Conservation (phyloP, 2,888 invertebrate species). For the Lithophane socia region DNA sequence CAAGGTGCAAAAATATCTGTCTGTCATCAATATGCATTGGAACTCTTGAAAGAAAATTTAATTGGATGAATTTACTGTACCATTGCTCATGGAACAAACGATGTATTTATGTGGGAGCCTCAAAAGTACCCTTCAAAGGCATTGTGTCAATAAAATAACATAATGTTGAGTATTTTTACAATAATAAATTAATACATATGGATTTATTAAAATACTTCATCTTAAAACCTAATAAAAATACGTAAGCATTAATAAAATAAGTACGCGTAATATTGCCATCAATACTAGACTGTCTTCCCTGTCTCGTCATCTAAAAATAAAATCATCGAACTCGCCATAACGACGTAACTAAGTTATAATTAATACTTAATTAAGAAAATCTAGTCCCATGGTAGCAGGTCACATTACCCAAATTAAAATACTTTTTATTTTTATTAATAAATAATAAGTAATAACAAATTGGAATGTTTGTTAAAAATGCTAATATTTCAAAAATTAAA, state of each 20-base stretch:
- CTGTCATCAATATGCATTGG: background rate
- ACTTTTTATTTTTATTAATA: slow-evolving; percentile 44
- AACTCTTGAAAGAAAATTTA: background rate
- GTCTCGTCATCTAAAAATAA: slow-evolving; percentile 52
- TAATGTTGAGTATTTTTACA: slow-evolving; percentile 65
- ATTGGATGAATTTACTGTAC: slow-evolving; percentile 3
- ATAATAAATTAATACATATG: slow-evolving; percentile 65
- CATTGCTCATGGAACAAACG: background rate
- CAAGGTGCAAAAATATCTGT: background rate
- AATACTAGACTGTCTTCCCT: slow-evolving; percentile 63
- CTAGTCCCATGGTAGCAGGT: slow-evolving; percentile 27
- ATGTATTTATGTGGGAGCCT: slow-evolving; percentile 7
- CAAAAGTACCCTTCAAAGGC: background rate
- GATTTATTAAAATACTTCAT: slow-evolving; percentile 60
- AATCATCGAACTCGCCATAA: slow-evolving; percentile 14
- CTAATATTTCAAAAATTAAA: slow-evolving; percentile 29
- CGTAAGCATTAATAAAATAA: slow-evolving; percentile 72
- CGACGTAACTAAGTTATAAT: slow-evolving; percentile 28
- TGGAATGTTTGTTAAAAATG: slow-evolving; percentile 71
- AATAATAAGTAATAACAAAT: slow-evolving; percentile 64
- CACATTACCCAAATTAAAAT: slow-evolving; percentile 30
- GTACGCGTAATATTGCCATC: slow-evolving; percentile 75
- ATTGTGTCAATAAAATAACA: slow-evolving; percentile 26
- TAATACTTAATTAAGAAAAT: slow-evolving; percentile 31
- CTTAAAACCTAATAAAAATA: slow-evolving; percentile 73